Base-by-base conservation (phyloP, 2,888 invertebrate species). In the Drosophila paramelanica region DNA sequence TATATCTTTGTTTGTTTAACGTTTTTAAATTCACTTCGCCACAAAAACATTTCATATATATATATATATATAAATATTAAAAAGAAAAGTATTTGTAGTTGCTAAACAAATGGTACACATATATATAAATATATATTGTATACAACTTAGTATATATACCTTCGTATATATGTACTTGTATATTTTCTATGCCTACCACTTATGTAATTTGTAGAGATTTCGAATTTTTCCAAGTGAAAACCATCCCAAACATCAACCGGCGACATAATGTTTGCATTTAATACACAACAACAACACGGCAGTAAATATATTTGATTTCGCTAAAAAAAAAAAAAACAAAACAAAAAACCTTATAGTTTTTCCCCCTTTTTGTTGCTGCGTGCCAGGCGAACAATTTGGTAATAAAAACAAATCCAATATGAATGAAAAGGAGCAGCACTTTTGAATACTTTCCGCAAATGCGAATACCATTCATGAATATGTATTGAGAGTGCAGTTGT, bases 161-260 rank as follows among this genome's bases (percentile, higher is more conserved):
- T 78, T 67, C 74, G 81, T 81, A 89, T 74, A 87, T 89, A 89
- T 74, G 88, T 89, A 89, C 77, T 88, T 89, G 89, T 85, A 85
- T 85, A 85, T 85, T 85, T 85, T 85, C 86, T 86, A 86, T 89
- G 89, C 86, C 85, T 86, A 86, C 87, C 83, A 84, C 89, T 89
- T 87, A 84, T 88, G 86, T 89, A 84, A 86, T 79, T 88, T 86
- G 85, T 81, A 84, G 89, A 89, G 71, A 89, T 80, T 90, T 85
- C 79, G 75, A 84, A 73, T 77, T 89, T 90, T 88, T 79, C 80
- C 67, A 76, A 68, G 67, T 67, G 66, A 78, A 78, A 78, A 50
- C 42, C 38, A 13, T 36, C 53, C 46, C 55, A 45, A 45, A 41
- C 59, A 53, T 49, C 55, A 70, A 77, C 68, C 69, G 70, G 76